Evolutionary conservation across 2,888 invertebrate genomes (phyloP).

Genomic region (Pegoplata infirma): DNA sequence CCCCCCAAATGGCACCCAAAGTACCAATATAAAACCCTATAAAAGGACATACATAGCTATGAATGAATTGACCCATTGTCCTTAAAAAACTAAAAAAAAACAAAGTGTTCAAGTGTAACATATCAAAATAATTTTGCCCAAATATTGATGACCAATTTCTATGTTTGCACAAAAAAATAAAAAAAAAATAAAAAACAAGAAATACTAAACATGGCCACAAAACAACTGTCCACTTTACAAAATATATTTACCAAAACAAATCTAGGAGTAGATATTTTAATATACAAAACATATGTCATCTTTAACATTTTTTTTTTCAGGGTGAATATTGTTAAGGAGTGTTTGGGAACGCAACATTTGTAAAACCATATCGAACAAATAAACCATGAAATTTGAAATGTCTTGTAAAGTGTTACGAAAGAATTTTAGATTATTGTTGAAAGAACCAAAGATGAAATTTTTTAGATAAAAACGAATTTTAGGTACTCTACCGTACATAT

Average conservation of each 20-base stretch:
- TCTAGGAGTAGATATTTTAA: neutral
- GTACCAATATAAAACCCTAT: slow-evolving; percentile 9
- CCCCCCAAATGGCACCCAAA: slow-evolving; percentile 24
- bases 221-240: slow-evolving; percentile 36
- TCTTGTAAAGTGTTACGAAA: slow-evolving; percentile 50
- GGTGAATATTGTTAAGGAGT: neutral
- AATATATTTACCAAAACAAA: slow-evolving; percentile 25
- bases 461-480: too few relatives aligned
- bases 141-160: slow-evolving; percentile 58
- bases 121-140: slow-evolving; percentile 57
- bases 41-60: slow-evolving; percentile 21
- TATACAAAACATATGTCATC: slow-evolving; percentile 31
- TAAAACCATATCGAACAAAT: slow-evolving; percentile 46
- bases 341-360: slow-evolving; percentile 29
- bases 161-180: slow-evolving; percentile 32
- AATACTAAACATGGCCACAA: slow-evolving; percentile 38
- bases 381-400: slow-evolving; percentile 59
- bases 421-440: slow-evolving; percentile 39
- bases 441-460: neutral
- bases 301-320: slow-evolving; percentile 20
- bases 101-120: slow-evolving; percentile 60
- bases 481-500: too few relatives aligned
- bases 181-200: slow-evolving; percentile 15
- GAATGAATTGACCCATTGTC: slow-evolving; percentile 54
- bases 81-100: too few relatives aligned